Evolutionary conservation across 2,113 vertebrate genomes (phyloP).

Genomic region (Rhineura floridana): DNA sequence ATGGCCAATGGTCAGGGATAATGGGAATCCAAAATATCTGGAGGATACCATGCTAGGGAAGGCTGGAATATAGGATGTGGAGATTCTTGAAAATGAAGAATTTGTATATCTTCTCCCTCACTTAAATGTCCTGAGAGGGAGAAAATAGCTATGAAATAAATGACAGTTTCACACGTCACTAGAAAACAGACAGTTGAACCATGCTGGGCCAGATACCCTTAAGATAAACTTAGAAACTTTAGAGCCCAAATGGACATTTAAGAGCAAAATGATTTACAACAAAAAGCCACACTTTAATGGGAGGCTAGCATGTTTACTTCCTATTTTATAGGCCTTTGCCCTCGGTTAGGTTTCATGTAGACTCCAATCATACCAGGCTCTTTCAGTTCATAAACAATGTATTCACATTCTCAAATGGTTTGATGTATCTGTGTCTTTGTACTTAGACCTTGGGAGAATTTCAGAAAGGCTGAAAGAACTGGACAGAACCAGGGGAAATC

Average conservation of each 20-base stretch:
- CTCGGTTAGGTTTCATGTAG: slow-evolving; percentile 29
- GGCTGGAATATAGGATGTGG: background rate
- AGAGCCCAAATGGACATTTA: slow-evolving; percentile 64
- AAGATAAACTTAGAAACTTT: slow-evolving; percentile 66
- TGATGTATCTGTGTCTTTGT: background rate
- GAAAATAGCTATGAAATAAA: background rate
- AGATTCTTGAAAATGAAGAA: background rate
- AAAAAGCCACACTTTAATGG: slow-evolving; percentile 51
- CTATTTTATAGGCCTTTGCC: slow-evolving; percentile 60
- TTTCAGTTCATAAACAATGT: slow-evolving; percentile 13
- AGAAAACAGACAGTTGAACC: slow-evolving; percentile 41
- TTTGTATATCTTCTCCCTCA: background rate
- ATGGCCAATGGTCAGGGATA: no score
- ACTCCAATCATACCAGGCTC: background rate
- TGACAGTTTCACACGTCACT: background rate
- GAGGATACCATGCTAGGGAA: no score
- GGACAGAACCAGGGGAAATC: background rate
- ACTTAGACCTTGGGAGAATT: background rate
- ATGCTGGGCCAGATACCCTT: slow-evolving; percentile 47
- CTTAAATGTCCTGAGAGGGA: background rate
- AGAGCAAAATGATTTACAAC: slow-evolving; percentile 59
- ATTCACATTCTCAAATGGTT: slow-evolving; percentile 9
- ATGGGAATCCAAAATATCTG: no score
- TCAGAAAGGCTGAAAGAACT: slow-evolving; percentile 2
- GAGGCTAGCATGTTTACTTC: slow-evolving; percentile 51